Base-by-base conservation (phyloP, 2,797 vertebrate species). In the Lophotriccus pileatus region DNA sequence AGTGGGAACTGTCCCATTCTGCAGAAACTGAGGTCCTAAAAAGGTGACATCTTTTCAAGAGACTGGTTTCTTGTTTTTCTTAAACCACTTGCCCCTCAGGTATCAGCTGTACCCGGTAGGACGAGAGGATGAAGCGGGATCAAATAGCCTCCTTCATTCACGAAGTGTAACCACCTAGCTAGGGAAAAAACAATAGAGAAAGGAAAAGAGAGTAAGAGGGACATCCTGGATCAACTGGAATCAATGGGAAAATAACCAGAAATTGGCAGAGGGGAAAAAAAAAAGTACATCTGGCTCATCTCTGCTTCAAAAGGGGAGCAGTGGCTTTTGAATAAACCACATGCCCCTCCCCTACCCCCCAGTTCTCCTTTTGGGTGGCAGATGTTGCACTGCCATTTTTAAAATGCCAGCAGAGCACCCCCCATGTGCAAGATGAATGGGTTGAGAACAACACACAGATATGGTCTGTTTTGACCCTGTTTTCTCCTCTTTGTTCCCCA, bases 381-480 rank as follows among this genome's bases (percentile, higher is more conserved):
- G 95, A 94, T 96, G 94, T 94, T 94, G 63, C 56, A 10, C 36
- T 80, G 74, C 60, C 59, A 63, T 94, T 94, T 96, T 64, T 70
- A 30, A 94, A 93, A 94, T 94, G 84, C 91, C 94, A 87, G 77
- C 87, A 82, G 83, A 94, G 93, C 83, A 86, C 87, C 74, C 79
- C 44, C 72, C 6, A 9, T 20, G 77, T 30, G 67, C 58, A 22
- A 20, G 77, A 87, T 90, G 93, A 94, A 96, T 94, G 74, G 55
- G 37, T 32, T 68, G 55, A 68, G 87, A 84, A 79, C 74, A 90
- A 94, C 52, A 1, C 76, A 37, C 74, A 93, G 91, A 88, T 84
- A 82, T 10, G 37, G 63, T 76, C 83, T 93, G 76, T 14, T 94
- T 36, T 82, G 67, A 91, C 80, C 85, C 55, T 69, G 67, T 81